Percentiles rank a stretch among this genome's conserved stretches.
phyloP scores from a whole-genome alignment of 92 coral and sea anemone species.

The Nematostella vectensis region DNA sequence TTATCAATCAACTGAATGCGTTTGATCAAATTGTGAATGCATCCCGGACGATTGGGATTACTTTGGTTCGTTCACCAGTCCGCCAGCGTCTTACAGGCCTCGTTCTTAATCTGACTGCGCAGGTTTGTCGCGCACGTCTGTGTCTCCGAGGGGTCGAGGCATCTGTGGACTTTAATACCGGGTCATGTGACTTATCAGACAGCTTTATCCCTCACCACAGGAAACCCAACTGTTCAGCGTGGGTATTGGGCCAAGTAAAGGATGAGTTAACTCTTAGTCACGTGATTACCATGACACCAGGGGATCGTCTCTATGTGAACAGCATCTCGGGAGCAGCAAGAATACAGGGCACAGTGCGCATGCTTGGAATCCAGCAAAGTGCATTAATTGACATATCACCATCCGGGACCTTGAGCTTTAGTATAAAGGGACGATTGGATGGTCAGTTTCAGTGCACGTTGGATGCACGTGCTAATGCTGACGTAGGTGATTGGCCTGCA shows the following conservation, averaged over 20 bases:
- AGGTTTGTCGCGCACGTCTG: constrained; percentile 12
- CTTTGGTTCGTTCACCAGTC: constrained; percentile 7
- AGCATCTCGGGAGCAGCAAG: neutral
- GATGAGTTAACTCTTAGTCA: neutral
- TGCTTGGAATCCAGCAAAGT: neutral
- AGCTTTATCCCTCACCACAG: neutral
- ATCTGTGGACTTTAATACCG: neutral
- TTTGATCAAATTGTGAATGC: constrained; percentile 1
- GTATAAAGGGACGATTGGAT: constrained; percentile 4
- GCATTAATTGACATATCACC: neutral
- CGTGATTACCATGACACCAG: neutral
- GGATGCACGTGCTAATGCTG: constrained; percentile 19
- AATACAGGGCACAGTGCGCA: neutral
- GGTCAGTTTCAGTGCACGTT: constrained; percentile 17
- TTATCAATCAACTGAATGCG: neutral
- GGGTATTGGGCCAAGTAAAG: neutral
- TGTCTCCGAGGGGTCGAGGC: constrained; percentile 15
- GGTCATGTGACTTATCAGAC: neutral
- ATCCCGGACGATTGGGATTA: constrained; percentile 1
- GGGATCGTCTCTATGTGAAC: neutral
- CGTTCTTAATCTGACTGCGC: constrained; percentile 5
- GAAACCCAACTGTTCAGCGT: neutral
- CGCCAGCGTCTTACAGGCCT: constrained; percentile 15
- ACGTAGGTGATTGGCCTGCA: constrained; percentile 27
- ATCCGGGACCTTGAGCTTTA: neutral